A percentile compares a stretch with the other conserved stretches of the same genome.
Evolutionary conservation across 2,113 vertebrate genomes (phyloP).

Genomic region (Todiramphus chloris): DNA sequence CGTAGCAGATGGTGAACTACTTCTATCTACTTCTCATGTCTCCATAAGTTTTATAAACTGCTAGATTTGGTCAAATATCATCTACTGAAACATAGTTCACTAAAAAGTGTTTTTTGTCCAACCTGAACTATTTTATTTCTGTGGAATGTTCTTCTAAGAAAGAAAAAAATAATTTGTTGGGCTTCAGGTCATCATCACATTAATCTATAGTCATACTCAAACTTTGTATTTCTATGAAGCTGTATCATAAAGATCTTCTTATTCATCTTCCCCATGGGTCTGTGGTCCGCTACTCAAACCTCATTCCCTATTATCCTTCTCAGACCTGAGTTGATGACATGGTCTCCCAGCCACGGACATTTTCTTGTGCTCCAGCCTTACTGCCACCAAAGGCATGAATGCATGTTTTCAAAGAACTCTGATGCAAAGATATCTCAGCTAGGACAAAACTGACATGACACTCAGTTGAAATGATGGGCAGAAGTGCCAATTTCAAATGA

Average conservation of each 20-base stretch:
- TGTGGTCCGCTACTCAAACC: background rate
- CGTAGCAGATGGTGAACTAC: background rate
- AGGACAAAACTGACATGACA: background rate
- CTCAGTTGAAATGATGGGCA: fast-evolving
- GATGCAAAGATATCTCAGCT: background rate
- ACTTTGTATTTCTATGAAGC: background rate
- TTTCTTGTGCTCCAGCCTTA: background rate
- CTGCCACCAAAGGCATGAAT: background rate
- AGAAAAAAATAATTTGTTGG: background rate
- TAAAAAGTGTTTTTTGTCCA: background rate
- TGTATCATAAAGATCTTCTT: background rate
- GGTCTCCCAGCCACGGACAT: background rate
- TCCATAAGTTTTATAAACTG: background rate
- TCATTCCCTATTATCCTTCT: background rate
- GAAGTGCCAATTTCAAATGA: background rate
- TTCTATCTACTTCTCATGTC: background rate
- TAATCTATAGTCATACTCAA: background rate
- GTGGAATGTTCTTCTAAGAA: background rate
- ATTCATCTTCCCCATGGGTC: background rate
- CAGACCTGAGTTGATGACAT: background rate
- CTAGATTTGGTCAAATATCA: background rate
- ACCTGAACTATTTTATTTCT: background rate
- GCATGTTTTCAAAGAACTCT: background rate
- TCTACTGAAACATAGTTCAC: background rate
- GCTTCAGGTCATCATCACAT: background rate